Evolutionary conservation across 2,797 vertebrate genomes (phyloP), one percentile per base, ranked within the genome.

Genomic region (Chelidonichthys spinosus): DNA sequence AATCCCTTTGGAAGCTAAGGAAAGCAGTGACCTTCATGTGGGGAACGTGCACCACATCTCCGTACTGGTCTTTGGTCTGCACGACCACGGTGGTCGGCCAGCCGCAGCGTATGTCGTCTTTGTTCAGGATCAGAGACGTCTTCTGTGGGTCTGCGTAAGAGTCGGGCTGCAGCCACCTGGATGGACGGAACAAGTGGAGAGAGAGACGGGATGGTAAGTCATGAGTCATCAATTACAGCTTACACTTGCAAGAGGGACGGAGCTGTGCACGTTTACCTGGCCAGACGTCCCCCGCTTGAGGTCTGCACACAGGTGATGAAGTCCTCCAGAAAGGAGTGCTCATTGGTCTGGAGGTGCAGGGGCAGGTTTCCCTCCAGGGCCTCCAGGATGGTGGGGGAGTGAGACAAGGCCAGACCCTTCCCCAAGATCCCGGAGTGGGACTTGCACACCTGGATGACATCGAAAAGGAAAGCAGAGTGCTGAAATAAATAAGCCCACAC

Each of bases 31-130:
- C 98, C 96, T 99, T 99, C 97, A 99, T 99, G 90, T 97, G 98
- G 62, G 98, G 98, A 83, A 99, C 98, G 68, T 99, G 98, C 74
- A 99, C 98, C 81, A 98, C 96, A 78, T 99, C 98, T 11, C 97
- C 98, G 87, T 99, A 99, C 74, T 99, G 98, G 93, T 99, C 98
- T 94, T 99, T 99, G 73, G 98, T 99, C 91, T 99, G 98, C 11
- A 99, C 97, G 0, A 96, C 97, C 85, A 99, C 97, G 33, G 97
- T 96, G 37, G 98, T 95, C 40, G 98, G 98, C 98, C 98, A 99
- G 44, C 98, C 97, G 81, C 98, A 99, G 55, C 98, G 95, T 70
- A 99, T 98, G 80, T 99, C 98, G 83, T 99, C 98, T 93, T 99
- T 99, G 94, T 99, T 99, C 47, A 99, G 92, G 81, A 99, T 96